A percentile compares a stretch with the other conserved stretches of the same genome.
Evolutionary conservation across 2,888 invertebrate genomes (phyloP).

Genomic region (Eristalinus aeneus): DNA sequence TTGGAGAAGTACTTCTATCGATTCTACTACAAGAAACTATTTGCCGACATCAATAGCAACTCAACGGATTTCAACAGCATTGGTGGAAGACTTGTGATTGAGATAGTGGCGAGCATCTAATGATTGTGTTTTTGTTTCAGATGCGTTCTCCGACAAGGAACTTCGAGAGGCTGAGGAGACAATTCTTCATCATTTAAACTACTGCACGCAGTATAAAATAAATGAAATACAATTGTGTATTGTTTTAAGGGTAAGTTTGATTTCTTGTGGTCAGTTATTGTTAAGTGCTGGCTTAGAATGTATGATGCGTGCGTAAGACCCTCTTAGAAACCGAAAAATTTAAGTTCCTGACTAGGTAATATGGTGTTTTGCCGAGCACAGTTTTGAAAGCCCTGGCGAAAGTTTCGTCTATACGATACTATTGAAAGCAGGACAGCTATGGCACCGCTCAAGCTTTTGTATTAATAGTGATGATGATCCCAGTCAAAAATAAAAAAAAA

Average conservation of each 20-base stretch:
- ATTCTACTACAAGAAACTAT: constrained; percentile 79
- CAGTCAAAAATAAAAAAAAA: too few relatives aligned
- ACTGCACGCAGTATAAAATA: constrained; percentile 79
- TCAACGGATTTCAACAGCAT: constrained; percentile 79
- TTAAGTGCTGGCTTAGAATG: neutral
- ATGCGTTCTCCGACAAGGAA: constrained; percentile 81
- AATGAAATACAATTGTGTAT: constrained; percentile 77
- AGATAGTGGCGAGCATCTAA: neutral
- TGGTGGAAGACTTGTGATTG: constrained; percentile 72
- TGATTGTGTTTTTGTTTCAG: constrained; percentile 74
- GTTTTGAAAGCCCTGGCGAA: too few relatives aligned
- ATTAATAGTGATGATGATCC: too few relatives aligned
- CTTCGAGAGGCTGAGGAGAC: constrained; percentile 84
- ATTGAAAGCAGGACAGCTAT: too few relatives aligned
- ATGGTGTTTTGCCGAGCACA: too few relatives aligned
- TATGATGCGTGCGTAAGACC: too few relatives aligned
- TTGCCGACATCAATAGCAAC: constrained; percentile 78
- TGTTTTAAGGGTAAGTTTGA: constrained; percentile 74
- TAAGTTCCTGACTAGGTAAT: too few relatives aligned
- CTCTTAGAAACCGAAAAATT: too few relatives aligned
- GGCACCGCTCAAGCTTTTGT: too few relatives aligned
- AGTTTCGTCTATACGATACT: too few relatives aligned
- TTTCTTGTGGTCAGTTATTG: neutral
- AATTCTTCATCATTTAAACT: constrained; percentile 83
- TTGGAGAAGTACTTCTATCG: constrained; percentile 82